Base-by-base conservation (phyloP, 1,140 invertebrate species). In the Episyrphus balteatus region DNA sequence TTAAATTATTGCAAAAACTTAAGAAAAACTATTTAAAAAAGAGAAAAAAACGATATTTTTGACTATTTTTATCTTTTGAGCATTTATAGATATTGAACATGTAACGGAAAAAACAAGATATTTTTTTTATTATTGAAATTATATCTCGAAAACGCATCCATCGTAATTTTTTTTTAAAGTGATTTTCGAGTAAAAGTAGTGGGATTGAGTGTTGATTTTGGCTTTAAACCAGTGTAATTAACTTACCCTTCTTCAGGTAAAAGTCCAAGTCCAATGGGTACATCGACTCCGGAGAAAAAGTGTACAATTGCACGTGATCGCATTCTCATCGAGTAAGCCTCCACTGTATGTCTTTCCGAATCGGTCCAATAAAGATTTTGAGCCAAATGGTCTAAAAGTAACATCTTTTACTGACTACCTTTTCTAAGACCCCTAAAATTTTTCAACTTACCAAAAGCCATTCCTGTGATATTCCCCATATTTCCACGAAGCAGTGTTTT, bases 281-380 rank as follows among this genome's bases (percentile, higher is more conserved):
- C 61, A 55, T 80, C 75, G 2, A 71, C 66, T 9, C 70, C 71
- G 0, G 67, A 51, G 50, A 78, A 76, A 44, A 65, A 70, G 18
- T 75, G 62, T 1, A 87, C 50, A 5, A 78, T 47, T 2, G 76
- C 78, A 9, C 73, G 73, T 1, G 75, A 54, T 8, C 61, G 60
- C 0, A 72, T 82, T 21, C 64, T 69, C 14, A 85, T 43, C 0
- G 75, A 77, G 1, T 70, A 46, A 10, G 81, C 71, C 55, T 84
- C 81, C 9, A 87, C 66, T 2, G 75, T 73, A 8, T 67, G 68
- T 14, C 71, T 67, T 2, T 73, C 69, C 0, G 57, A 57, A 54
- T 86, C 81, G 50, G 77, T 65, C 56, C 81, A 76, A 55, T 85
- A 87, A 0, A 88, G 59, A 50, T 79, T 79, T 33, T 83, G 77